Percentiles rank a stretch among this genome's conserved stretches.
phyloP scores from a whole-genome alignment of 2,888 invertebrate genomes.

The Norana najaformis region DNA sequence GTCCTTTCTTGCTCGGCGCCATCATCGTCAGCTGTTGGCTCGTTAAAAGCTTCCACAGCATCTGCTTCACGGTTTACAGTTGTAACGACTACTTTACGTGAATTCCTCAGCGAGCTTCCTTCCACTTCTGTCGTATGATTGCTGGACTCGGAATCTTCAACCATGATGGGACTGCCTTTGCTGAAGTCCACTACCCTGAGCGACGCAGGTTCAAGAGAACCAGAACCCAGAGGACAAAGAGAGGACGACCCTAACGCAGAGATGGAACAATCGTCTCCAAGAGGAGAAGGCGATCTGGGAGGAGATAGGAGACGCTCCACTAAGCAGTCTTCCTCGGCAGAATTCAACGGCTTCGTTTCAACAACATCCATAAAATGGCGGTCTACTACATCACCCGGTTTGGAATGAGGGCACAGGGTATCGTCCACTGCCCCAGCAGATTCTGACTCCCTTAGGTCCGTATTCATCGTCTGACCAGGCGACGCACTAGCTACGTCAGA shows the following conservation, averaged over 20 bases:
- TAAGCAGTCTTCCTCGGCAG: neutral
- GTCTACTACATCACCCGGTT: neutral
- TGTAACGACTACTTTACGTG: neutral
- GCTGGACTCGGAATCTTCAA: neutral
- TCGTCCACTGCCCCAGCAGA: neutral
- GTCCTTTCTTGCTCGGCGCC: neutral
- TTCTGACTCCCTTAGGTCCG: neutral
- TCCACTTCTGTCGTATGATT: neutral
- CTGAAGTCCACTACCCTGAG: neutral
- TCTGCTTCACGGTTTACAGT: neutral
- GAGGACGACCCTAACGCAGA: neutral
- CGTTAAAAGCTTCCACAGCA: neutral
- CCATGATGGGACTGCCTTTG: conserved; percentile 16
- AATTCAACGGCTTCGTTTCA: neutral
- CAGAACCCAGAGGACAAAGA: neutral
- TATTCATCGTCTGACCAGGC: neutral
- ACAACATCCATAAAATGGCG: conserved; percentile 4
- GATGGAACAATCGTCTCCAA: neutral
- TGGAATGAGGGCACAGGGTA: neutral
- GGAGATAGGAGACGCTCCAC: conserved; percentile 33
- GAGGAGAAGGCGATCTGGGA: conserved; percentile 33
- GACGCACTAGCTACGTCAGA: neutral
- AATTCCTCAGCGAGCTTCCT: neutral
- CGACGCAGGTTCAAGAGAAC: neutral
- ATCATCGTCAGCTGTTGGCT: neutral